Evolutionary conservation across 2,797 vertebrate genomes (phyloP).

Genomic region (Hyperoplus immaculatus): DNA sequence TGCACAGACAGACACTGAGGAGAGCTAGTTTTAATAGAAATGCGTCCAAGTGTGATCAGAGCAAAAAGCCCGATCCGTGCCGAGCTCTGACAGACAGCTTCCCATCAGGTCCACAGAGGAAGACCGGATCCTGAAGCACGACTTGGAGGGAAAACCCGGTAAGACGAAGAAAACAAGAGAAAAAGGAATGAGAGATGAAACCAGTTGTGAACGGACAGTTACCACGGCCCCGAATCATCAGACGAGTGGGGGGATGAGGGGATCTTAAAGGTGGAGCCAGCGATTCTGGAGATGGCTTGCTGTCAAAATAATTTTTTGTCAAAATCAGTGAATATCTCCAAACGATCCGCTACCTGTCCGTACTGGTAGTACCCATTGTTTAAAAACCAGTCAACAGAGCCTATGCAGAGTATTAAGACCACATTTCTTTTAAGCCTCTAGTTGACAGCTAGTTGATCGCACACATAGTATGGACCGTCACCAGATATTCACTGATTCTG

Average conservation of each 20-base stretch:
- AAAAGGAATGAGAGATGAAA: conserved; percentile 47
- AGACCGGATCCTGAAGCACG: conserved; percentile 53
- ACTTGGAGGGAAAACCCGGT: conserved; percentile 50
- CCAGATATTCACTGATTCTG: too few species aligned
- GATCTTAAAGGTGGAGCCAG: conserved; percentile 41
- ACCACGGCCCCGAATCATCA: conserved; percentile 67
- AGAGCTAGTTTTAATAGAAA: conserved; percentile 75
- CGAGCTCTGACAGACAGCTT: conserved; percentile 61
- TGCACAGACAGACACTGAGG: conserved; percentile 65
- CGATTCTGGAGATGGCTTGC: too few species aligned
- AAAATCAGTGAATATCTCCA: too few species aligned
- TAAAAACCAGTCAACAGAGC: too few species aligned
- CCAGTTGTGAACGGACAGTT: conserved; percentile 52
- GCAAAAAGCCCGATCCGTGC: conserved; percentile 60
- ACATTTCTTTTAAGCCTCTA: too few species aligned
- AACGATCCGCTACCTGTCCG: too few species aligned
- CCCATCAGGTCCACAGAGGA: conserved; percentile 57
- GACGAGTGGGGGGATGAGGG: conserved; percentile 42
- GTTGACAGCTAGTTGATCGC: too few species aligned
- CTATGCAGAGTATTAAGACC: too few species aligned
- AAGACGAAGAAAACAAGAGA: conserved; percentile 31
- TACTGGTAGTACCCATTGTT: too few species aligned
- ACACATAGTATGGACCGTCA: too few species aligned
- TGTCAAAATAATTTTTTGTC: too few species aligned
- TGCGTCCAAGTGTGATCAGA: conserved; percentile 71